Conservation (phyloP, 2,797 vertebrate species). For the Distichodus sexfasciatus region DNA sequence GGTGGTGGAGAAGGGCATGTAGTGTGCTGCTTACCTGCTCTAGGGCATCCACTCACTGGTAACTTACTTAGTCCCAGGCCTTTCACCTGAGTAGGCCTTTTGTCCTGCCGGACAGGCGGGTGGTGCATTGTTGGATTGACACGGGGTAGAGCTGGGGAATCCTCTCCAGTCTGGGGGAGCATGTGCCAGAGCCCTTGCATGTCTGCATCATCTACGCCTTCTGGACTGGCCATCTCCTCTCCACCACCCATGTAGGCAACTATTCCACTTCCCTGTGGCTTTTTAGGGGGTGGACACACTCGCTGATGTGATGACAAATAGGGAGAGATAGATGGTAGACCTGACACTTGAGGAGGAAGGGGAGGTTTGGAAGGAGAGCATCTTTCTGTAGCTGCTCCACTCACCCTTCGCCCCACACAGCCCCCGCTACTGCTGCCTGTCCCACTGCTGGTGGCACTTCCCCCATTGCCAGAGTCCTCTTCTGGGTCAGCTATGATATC, state of each 20-base stretch:
- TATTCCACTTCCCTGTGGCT: constrained; percentile 80
- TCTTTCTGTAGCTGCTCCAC: constrained; percentile 44
- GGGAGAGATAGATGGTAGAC: constrained; percentile 59
- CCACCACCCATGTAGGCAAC: constrained; percentile 96
- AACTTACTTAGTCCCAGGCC: constrained; percentile 82
- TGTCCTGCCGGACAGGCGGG: constrained; percentile 56
- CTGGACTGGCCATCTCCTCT: constrained; percentile 98
- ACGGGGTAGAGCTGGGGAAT: constrained; percentile 68
- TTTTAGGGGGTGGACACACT: constrained; percentile 60
- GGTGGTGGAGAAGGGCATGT: constrained; percentile 68
- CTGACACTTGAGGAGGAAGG: constrained; percentile 59
- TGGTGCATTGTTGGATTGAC: constrained; percentile 53
- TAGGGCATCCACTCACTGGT: constrained; percentile 66
- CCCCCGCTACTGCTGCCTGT: constrained; percentile 69
- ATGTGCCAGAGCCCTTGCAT: constrained; percentile 97
- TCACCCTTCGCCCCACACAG: constrained; percentile 60
- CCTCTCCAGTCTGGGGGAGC: constrained; percentile 83
- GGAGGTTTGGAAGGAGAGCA: constrained; percentile 65
- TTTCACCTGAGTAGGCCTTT: constrained; percentile 75
- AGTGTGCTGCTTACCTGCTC: constrained; percentile 64
- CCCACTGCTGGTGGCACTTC: constrained; percentile 76
- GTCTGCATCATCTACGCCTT: constrained; percentile 89
- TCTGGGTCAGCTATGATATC: constrained; percentile 98
- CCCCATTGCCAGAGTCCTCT: constrained; percentile 80
- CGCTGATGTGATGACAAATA: constrained; percentile 59